Evolutionary conservation across 2,888 invertebrate genomes (phyloP).

Genomic region (Kryphioiulus occultus): DNA sequence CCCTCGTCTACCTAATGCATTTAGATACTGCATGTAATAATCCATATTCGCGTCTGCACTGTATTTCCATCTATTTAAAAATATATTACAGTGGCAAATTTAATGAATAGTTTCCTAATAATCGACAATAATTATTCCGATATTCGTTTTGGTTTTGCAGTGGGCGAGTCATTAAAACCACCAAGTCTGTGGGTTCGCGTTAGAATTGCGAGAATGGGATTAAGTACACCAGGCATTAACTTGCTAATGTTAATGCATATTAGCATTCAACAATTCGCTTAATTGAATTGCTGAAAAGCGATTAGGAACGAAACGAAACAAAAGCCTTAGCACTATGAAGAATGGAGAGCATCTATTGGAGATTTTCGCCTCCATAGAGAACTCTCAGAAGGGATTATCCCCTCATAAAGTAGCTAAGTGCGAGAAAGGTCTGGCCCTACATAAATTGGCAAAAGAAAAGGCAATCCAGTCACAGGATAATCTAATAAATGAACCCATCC

Average conservation of each 20-base stretch:
- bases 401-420: constrained; percentile 8
- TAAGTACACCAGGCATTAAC: constrained; percentile 13
- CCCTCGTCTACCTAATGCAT: too few relatives aligned
- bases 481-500: constrained; percentile 19
- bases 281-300: constrained; percentile 17
- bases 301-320: constrained; percentile 4
- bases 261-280: constrained; percentile 20
- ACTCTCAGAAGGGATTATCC: constrained; percentile 18
- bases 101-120: too few relatives aligned
- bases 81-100: too few relatives aligned
- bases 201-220: neutral
- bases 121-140: too few relatives aligned
- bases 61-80: too few relatives aligned
- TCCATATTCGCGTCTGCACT: too few relatives aligned
- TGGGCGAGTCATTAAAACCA: too few relatives aligned
- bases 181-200: too few relatives aligned
- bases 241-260: constrained; percentile 35
- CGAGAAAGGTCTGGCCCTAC: constrained; percentile 10
- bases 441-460: constrained; percentile 19
- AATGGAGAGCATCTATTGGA: neutral
- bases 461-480: neutral
- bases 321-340: neutral
- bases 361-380: constrained; percentile 20
- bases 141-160: too few relatives aligned
- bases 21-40: too few relatives aligned